Evolutionary conservation across 2,113 vertebrate genomes (phyloP).

Genomic region (Calyptommatus sinebrachiatus): DNA sequence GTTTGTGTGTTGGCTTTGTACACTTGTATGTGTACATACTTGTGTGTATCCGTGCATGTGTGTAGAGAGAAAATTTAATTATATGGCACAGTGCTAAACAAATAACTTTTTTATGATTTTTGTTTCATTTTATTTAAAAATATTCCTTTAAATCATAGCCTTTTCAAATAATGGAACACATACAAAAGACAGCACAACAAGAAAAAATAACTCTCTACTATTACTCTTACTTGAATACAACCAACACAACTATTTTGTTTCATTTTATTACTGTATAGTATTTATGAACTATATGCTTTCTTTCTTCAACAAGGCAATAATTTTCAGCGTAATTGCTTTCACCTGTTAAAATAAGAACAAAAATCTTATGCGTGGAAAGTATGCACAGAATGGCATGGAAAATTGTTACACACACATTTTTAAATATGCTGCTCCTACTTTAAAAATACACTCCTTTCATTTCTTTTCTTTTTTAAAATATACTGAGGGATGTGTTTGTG

Average conservation of each 20-base stretch:
- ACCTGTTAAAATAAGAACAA: slow-evolving; percentile 74
- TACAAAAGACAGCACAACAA: too few relatives aligned
- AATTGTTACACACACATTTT: slow-evolving; percentile 55
- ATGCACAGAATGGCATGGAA: slow-evolving; percentile 56
- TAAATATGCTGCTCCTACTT: slow-evolving; percentile 10
- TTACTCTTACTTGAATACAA: too few relatives aligned
- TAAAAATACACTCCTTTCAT: too few relatives aligned
- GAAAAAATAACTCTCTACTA: too few relatives aligned
- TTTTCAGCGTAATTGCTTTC: slow-evolving; percentile 73
- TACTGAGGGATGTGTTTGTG: slow-evolving; percentile 14
- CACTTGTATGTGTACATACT: too few relatives aligned
- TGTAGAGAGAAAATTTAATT: slow-evolving; percentile 3
- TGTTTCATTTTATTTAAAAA: slow-evolving; percentile 45
- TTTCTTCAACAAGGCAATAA: slow-evolving; percentile 49
- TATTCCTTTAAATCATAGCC: too few relatives aligned
- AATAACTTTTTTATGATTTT: slow-evolving; percentile 23
- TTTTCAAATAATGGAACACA: too few relatives aligned
- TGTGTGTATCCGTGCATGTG: too few relatives aligned
- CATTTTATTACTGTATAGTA: slow-evolving; percentile 33
- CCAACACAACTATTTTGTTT: slow-evolving; percentile 34
- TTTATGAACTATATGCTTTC: slow-evolving; percentile 51
- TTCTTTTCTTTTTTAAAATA: too few relatives aligned
- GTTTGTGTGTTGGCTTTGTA: slow-evolving; percentile 8
- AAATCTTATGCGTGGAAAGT: slow-evolving; percentile 58
- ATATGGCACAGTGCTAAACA: slow-evolving; percentile 51